phyloP scores from a whole-genome alignment of 2,113 vertebrate genomes.

The Anser brachyrhynchus region DNA sequence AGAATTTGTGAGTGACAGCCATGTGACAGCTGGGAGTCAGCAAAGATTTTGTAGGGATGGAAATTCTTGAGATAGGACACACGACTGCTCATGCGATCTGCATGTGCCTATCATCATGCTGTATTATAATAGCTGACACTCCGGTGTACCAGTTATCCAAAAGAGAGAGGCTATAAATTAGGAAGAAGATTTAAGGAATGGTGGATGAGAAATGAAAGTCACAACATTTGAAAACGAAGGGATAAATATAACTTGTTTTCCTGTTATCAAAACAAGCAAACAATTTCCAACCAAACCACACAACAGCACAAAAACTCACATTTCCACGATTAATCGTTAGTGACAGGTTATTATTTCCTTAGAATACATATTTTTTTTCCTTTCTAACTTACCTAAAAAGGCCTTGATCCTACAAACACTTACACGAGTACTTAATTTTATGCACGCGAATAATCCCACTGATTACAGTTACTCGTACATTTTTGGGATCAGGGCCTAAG shows the following conservation, averaged over 20 bases:
- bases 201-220: slow-evolving; percentile 35
- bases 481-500: slow-evolving; percentile 31
- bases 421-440: not conserved
- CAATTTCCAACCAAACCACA: not conserved
- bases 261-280: not conserved
- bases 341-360: slow-evolving; percentile 8
- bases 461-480: not conserved
- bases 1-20: slow-evolving; percentile 67
- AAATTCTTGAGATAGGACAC: slow-evolving; percentile 48
- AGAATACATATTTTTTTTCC: not conserved
- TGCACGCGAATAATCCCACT: not conserved
- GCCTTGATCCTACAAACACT: not conserved
- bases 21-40: slow-evolving; percentile 66
- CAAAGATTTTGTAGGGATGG: slow-evolving; percentile 39
- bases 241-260: slow-evolving; percentile 22
- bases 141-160: slow-evolving; percentile 53
- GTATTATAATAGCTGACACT: slow-evolving; percentile 66
- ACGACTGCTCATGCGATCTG: slow-evolving; percentile 39
- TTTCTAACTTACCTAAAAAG: slow-evolving; percentile 30
- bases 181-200: slow-evolving; percentile 2
- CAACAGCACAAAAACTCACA: not conserved
- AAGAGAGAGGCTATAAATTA: slow-evolving; percentile 56
- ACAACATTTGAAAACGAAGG: not conserved
- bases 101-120: slow-evolving; percentile 44
- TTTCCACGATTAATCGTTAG: not conserved